Base-by-base conservation (phyloP, 2,888 invertebrate genomes). In the Parochlus steinenii region DNA sequence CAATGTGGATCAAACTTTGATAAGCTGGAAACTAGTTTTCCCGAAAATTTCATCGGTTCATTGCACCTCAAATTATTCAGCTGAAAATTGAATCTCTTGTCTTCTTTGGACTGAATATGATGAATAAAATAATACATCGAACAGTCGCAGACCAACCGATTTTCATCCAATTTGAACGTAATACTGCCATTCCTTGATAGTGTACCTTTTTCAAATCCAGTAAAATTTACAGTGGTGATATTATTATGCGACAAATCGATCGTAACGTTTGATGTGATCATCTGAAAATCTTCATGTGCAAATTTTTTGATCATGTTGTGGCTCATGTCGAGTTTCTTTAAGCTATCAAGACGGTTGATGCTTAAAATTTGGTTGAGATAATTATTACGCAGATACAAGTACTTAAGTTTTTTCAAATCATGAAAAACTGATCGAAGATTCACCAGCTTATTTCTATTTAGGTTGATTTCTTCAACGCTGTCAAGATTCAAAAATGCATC, bases 61-160 rank as follows among this genome's bases (percentile, higher is more conserved):
- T 46, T 38, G 44, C 76, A 76, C 7, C 30, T 46, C 25, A 71
- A 46, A 19, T 62, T 39, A 1, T 54, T 56, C 2, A 60, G 47
- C n/a, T 49, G 44, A 3, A 69, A 47, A 14, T 53, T 46, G 5
- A 66, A 50, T 8, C 55, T 47, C 10, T 53, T 53, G 17, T 54
- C 49, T n/a, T n/a, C n/a, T 17, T 53, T 49, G 1, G 59, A 58
- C 19, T 63, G 56, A 6, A 69, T 44, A 42, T 66, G 69, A 26
- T 62, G 59, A 2, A 68, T 51, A 31, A 76, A 64, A 39, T 64
- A 52, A 41, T 66, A 61, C 2, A 69, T 44, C 0, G 51, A 38
- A 47, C 77, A 77, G 47, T 73, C 68, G 44, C 79, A 79, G 3
- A 50, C 42, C 6, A 78, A 45, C 0, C 74, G 73, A 56, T 77